Evolutionary conservation across 2,113 vertebrate genomes (phyloP).

Genomic region (Hymenochirus boettgeri): DNA sequence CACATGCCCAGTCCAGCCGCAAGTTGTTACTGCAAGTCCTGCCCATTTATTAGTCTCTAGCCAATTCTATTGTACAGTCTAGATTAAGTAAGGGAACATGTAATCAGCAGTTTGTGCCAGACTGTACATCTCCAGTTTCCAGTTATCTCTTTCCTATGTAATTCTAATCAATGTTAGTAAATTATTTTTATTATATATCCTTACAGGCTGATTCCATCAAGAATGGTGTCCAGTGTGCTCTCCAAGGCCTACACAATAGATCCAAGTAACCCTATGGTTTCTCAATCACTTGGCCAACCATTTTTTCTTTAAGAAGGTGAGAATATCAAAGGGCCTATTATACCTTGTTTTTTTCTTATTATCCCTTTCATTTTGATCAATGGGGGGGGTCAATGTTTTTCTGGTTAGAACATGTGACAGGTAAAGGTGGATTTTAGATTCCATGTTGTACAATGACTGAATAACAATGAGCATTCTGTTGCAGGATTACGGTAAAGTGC

Average conservation of each 20-base stretch:
- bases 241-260: slow-evolving; percentile 97
- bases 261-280: slow-evolving; percentile 98
- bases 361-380: neutral
- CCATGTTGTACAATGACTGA: too few relatives aligned
- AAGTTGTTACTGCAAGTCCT: too few relatives aligned
- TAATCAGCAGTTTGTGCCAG: too few relatives aligned
- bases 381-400: neutral
- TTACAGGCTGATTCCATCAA: slow-evolving; percentile 87
- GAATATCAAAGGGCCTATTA: slow-evolving; percentile 3
- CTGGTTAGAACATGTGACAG: too few relatives aligned
- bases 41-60: too few relatives aligned
- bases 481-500: slow-evolving; percentile 97
- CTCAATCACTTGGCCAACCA: slow-evolving; percentile 97
- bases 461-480: slow-evolving; percentile 11
- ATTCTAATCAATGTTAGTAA: too few relatives aligned
- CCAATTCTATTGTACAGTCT: too few relatives aligned
- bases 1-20: too few relatives aligned
- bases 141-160: too few relatives aligned
- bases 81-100: too few relatives aligned
- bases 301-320: slow-evolving; percentile 99
- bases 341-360: slow-evolving; percentile 65
- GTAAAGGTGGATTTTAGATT: too few relatives aligned
- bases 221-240: slow-evolving; percentile 93
- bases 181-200: neutral
- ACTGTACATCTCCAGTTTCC: too few relatives aligned